Base-by-base conservation (phyloP, 1,140 invertebrate genomes). In the Plectrocnemia conspersa region DNA sequence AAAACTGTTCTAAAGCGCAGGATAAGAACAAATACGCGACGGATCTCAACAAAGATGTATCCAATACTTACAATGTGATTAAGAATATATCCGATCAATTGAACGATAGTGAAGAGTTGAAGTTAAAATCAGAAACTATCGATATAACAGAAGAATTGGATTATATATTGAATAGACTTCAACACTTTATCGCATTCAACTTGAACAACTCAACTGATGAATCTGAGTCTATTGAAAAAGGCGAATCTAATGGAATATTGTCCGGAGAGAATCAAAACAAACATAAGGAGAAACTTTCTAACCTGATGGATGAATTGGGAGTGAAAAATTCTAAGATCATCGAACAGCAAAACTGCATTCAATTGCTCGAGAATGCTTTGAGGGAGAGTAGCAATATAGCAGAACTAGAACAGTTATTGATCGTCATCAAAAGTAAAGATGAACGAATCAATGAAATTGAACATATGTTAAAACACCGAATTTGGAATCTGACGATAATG, bases 311-410 rank as follows among this genome's bases (percentile, higher is more conserved):
- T 53, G 75, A 78, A 46, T 68, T 77, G 5, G 69, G 70, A 36
- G 60, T 70, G 32, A 77, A 78, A 54, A 75, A 77, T 56, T 71
- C 69, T 0, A 76, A 77, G 57, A 77, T 80, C 52, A 73, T 76
- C 5, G 76, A 81, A 62, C 72, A 80, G 40, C 77, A 81, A 45
- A 68, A 71, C 64, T 77, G 77, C 61, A 73, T 78, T 63, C 68
- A 68, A 0, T 74, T 75, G n/a, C 56, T 80, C 46, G 77, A 79
- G 66, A 75, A 72, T 29, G 74, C 77, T 11, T 65, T 79, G 10
- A 70, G 71, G 54, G 71, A 77, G 32, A 74, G 77, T 58, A 76
- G 79, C 38, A 76, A 79, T 50, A 77, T 76, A 33, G 74, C 77
- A 19, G 73, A 78, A 53, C 70, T 81, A 29, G 68, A 76, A 45